These are phyloP conservation scores for Mythimna loreyi DNA, from an alignment of 2,888 invertebrate genomes.

Conservation along the genomic window DNA sequence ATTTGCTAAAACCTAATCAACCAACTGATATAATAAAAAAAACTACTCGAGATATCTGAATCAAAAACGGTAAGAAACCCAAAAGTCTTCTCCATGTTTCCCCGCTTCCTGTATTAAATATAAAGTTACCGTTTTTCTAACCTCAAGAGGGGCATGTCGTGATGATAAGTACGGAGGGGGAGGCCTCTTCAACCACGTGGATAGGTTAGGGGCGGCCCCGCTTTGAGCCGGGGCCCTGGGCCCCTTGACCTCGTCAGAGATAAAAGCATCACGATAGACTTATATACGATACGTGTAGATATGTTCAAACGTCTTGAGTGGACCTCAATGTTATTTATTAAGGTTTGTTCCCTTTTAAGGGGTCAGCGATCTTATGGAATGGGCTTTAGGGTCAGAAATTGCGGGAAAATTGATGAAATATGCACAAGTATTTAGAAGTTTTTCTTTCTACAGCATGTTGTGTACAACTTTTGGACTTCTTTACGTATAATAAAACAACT, in stretches of 20 bases:
- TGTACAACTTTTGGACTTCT: neutral
- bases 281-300: conserved; percentile 21
- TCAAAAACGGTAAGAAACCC: neutral
- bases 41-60: neutral
- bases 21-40: neutral
- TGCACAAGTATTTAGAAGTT: neutral
- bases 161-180: conserved; percentile 49
- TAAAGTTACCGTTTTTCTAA: conserved; percentile 43
- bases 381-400: conserved; percentile 19
- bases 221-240: conserved; percentile 50
- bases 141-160: conserved; percentile 38
- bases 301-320: conserved; percentile 44
- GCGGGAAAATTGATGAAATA: conserved; percentile 1
- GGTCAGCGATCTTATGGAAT: conserved; percentile 34
- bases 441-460: neutral
- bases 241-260: conserved; percentile 60
- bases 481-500: too few relatives aligned
- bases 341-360: conserved; percentile 14
- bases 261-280: conserved; percentile 58
- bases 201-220: conserved; percentile 50
- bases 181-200: conserved; percentile 56
- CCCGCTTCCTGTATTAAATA: conserved; percentile 29
- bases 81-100: neutral
- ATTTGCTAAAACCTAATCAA: neutral
- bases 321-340: conserved; percentile 43